Conservation (phyloP, 2,888 invertebrate species). For the Calliscelio sp. region DNA sequence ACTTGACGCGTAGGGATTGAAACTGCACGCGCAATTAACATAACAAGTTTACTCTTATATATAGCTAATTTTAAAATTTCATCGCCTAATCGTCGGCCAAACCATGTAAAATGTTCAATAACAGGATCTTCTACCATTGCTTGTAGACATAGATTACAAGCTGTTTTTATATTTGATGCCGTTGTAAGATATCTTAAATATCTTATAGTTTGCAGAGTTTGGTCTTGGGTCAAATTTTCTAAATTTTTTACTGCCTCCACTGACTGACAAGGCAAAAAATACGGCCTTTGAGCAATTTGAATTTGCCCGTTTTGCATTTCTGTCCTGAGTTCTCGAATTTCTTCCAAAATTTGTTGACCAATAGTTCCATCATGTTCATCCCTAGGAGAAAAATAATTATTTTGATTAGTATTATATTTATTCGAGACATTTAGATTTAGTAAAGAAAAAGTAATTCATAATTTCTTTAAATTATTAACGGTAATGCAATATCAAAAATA, state of each 20-base stretch:
- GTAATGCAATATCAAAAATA: no score
- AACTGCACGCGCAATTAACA: neutral
- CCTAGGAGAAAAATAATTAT: no score
- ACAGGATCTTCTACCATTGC: neutral
- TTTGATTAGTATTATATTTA: no score
- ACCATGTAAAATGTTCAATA: neutral
- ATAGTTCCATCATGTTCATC: no score
- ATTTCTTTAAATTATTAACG: no score
- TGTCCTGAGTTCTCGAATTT: neutral
- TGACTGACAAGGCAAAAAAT: constrained; percentile 13
- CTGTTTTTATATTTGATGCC: neutral
- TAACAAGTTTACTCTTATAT: neutral
- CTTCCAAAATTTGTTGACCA: constrained; percentile 1
- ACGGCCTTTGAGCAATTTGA: neutral
- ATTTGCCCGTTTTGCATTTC: neutral
- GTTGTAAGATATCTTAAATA: constrained; percentile 4
- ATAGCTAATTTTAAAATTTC: neutral
- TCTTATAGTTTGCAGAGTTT: neutral
- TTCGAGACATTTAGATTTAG: no score
- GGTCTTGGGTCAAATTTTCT: neutral
- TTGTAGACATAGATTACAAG: neutral
- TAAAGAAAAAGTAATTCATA: no score
- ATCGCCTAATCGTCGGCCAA: neutral
- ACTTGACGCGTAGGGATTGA: neutral
- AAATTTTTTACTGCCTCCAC: neutral